phyloP scores from a whole-genome alignment of 2,888 invertebrate species.

The Eristalis pertinax region DNA sequence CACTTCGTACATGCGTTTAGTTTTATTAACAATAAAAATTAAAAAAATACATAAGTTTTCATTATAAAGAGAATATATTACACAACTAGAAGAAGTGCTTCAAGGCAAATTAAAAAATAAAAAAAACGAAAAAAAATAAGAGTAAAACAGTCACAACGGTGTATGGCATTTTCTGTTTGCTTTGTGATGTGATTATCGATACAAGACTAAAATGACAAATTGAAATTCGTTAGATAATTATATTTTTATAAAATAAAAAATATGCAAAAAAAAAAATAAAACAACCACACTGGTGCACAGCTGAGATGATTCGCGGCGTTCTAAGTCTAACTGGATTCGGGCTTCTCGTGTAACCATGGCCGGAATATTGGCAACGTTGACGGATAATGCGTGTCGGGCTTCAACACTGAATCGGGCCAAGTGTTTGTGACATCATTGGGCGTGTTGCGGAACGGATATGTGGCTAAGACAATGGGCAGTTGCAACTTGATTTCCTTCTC shows the following conservation, averaged over 20 bases:
- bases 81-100: slow-evolving; percentile 32
- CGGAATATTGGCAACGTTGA: slow-evolving; percentile 94
- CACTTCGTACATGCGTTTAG: slow-evolving; percentile 3
- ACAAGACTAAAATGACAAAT: slow-evolving; percentile 61
- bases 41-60: slow-evolving; percentile 23
- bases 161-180: slow-evolving; percentile 56
- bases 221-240: slow-evolving; percentile 46
- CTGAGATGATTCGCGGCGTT: background rate
- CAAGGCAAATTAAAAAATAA: background rate
- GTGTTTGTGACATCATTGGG: slow-evolving; percentile 84
- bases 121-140: slow-evolving; percentile 2
- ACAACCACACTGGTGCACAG: background rate
- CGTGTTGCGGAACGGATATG: slow-evolving; percentile 90
- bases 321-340: slow-evolving; percentile 75
- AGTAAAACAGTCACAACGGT: slow-evolving; percentile 57
- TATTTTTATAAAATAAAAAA: slow-evolving; percentile 4
- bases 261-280: slow-evolving; percentile 4
- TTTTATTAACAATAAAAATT: slow-evolving; percentile 41
- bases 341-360: slow-evolving; percentile 90
- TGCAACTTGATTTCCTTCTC: slow-evolving; percentile 96
- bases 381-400: slow-evolving; percentile 95
- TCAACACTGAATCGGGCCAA: slow-evolving; percentile 84
- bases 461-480: slow-evolving; percentile 94
- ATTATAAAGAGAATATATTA: slow-evolving; percentile 29
- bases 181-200: slow-evolving; percentile 62